Evolutionary conservation across 2,797 vertebrate genomes (phyloP).

Genomic region (Micromesistius poutassou): DNA sequence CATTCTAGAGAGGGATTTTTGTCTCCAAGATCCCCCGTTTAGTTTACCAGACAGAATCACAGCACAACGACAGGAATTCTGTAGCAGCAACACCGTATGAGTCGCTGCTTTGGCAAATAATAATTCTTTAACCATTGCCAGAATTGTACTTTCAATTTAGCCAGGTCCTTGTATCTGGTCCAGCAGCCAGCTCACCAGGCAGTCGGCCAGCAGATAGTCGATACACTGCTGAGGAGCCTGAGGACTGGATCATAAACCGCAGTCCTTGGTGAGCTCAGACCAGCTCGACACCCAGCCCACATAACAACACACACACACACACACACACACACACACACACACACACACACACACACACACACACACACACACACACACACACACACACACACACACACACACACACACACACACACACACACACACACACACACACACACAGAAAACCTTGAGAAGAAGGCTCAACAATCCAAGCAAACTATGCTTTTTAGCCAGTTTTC

Average conservation of each 20-base stretch:
- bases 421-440: background rate
- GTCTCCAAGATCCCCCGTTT: background rate
- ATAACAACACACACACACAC: background rate
- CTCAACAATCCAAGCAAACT: conserved; percentile 9
- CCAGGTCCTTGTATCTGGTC: background rate
- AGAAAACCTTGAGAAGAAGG: conserved; percentile 18
- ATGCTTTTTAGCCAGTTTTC: no score
- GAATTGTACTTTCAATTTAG: background rate
- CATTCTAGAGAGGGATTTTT: background rate
- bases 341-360: background rate
- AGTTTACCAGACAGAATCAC: background rate
- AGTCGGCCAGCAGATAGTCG: conserved; percentile 4
- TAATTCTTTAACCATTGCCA: background rate
- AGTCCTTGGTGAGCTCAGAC: background rate
- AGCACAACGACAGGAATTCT: background rate
- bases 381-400: conserved; percentile 16
- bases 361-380: conserved; percentile 21
- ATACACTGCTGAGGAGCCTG: background rate
- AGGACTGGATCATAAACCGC: background rate
- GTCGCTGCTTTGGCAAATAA: background rate
- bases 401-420: background rate
- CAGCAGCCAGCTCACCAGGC: background rate
- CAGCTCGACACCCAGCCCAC: background rate
- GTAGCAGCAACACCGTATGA: background rate
- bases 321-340: background rate